Conservation (phyloP, 1,140 invertebrate species). For the Drosophila punjabiensis region DNA sequence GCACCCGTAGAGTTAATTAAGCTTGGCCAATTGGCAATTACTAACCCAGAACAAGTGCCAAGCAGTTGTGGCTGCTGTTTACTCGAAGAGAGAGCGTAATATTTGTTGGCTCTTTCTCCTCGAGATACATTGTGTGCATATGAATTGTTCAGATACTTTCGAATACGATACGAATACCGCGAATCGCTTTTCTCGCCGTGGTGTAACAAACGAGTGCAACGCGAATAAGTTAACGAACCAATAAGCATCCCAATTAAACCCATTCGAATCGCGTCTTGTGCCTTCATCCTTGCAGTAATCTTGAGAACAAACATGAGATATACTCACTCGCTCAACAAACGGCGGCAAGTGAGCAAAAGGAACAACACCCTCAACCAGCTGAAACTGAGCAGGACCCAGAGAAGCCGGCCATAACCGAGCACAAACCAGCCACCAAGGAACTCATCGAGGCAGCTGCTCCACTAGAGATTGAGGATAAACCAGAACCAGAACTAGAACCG, state of each 20-base stretch:
- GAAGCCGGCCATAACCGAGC: slow-evolving; percentile 24
- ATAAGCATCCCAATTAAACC: slow-evolving; percentile 42
- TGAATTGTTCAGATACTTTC: slow-evolving; percentile 15
- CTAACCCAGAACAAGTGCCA: slow-evolving; percentile 40
- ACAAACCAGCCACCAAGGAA: slow-evolving; percentile 21
- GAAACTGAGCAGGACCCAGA: slow-evolving; percentile 42
- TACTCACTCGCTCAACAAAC: slow-evolving; percentile 91
- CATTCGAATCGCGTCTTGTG: slow-evolving; percentile 71
- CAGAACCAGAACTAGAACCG: slow-evolving; percentile 40
- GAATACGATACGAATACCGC: slow-evolving; percentile 26
- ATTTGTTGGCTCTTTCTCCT: background rate
- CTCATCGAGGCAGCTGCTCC: slow-evolving; percentile 16
- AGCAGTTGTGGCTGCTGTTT: slow-evolving; percentile 4
- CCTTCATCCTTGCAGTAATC: slow-evolving; percentile 89
- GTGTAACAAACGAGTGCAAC: slow-evolving; percentile 78
- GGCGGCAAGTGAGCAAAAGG: slow-evolving; percentile 80
- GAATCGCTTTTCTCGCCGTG: slow-evolving; percentile 60
- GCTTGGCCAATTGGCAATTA: slow-evolving; percentile 31
- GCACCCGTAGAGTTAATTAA: slow-evolving; percentile 33
- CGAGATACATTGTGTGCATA: slow-evolving; percentile 21
- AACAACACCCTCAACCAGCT: slow-evolving; percentile 45
- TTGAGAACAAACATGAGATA: slow-evolving; percentile 94
- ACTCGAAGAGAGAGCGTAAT: background rate
- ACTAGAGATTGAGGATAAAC: slow-evolving; percentile 47
- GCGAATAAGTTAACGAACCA: slow-evolving; percentile 27